Evolutionary conservation across 2,888 invertebrate species (phyloP), one percentile per base, ranked within the genome.

Genomic region (Nipponacmea schrenckii): DNA sequence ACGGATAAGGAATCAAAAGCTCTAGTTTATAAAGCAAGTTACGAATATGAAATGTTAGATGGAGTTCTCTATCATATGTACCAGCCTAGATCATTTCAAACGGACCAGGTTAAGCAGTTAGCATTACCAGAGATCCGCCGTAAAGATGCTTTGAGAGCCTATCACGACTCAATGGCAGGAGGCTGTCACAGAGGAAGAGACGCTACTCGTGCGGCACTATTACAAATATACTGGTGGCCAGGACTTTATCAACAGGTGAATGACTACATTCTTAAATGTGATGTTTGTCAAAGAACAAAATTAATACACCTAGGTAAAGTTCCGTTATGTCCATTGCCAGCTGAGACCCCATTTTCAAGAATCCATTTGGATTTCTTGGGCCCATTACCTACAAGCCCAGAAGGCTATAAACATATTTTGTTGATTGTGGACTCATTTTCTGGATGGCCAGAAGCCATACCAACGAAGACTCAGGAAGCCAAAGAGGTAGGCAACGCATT

Each of bases 181-280:
- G 20, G 50, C 15, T 50, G 63, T 14, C 72, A 67, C 44, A 24
- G 64, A 56, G 67, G 56, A 15, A 46, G 68, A 8, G 67, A 67
- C 26, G 27, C 50, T 17, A 68, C 72, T 7, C 68, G 27, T 50
- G 68, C 68, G 14, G 17, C 68, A 15, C 46, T 72, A 4, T 46
- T 27, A 27, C 64, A 50, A 27, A 68, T 68, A 46, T 72, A 72
- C 39, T 72, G 24, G 26, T 72, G 68, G 68, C 68, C 68, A 17
- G 39, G 64, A 7, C n/a, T 68, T n/a, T 72, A 67, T 27, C 64
- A 64, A 39, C 45, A 69, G 20, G 14, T 72, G 12, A 56, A 69
- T 20, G 65, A 64, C 4, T 68, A 68, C 31, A 64, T 72, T 20
- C 31, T 24, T 15, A 20, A 10, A 1, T 72, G 72, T 56, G 64